Base-by-base conservation (phyloP, 2,888 invertebrate genomes). In the Tigriopus californicus region DNA sequence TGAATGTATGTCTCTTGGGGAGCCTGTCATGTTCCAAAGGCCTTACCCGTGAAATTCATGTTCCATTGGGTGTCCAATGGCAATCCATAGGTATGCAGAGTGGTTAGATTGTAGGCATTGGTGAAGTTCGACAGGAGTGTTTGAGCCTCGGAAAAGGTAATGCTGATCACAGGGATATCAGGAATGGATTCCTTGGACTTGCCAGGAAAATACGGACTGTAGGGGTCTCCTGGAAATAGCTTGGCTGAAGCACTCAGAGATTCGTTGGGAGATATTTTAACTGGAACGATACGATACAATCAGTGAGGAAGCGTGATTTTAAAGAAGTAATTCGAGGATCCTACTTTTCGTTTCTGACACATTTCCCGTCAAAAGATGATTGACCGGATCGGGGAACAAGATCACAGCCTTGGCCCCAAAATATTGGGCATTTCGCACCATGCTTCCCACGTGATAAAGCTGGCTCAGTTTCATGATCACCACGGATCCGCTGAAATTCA, bases 401-500 rank as follows among this genome's bases (percentile, higher is more conserved):
- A 54, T 54, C 6, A 41, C 54, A 40, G 40, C 54, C 41, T 54
- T 54, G 15, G 54, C 54, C n/a, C 54, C 54, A 15, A 54, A 41
- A n/a, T 41, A 40, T 41, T 54, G 54, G 33, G 54, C 54, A 41
- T 54, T 54, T 8, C 54, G 54, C 13, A 54, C 54, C 54, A 54
- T 54, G 2, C 40, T 40, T n/a, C 54, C 54, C 12, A 41, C 41
- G 41, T 54, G 40, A 15, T 40, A 54, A 15, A 40, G 33, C 15
- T 25, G 41, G 2, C 12, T 40, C 8, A 41, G 33, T 15, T 54
- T 54, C 15, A 54, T 12, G 15, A 54, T 25, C 6, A 54, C 54
- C 15, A 54, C 41, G 40, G 54, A 54, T 20, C 22, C 41, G 15
- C 40, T 33, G 22, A 54, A 54, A 18, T 18, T 54, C 13, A 54